Evolutionary conservation across 2,797 vertebrate species (phyloP), one percentile per base, ranked within the genome.

Genomic region (Enteromius afrohamiltoni): DNA sequence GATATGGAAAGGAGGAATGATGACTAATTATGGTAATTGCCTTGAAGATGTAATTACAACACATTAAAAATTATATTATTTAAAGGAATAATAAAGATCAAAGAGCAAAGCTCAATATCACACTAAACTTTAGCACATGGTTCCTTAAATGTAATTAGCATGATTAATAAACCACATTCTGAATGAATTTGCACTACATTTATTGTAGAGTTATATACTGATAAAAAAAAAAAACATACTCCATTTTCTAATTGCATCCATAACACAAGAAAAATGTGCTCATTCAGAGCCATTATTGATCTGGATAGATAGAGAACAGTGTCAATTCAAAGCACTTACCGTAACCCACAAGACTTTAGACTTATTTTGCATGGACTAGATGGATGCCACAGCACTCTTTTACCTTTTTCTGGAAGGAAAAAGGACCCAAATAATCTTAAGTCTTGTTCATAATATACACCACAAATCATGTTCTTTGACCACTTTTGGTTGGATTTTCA

Each of bases 11-110:
- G 4, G 34, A 5, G 34, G 34, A 34, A 6, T 5, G 34, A 40
- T 79, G 53, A 76, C 53, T 76, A 71, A 82, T 76, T 83, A 73
- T 74, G 84, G 78, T 83, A 80, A 87, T 83, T 85, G 69, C 76
- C 45, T 85, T 74, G 53, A 80, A 60, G 64, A 82, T 87, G 53
- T 79, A 85, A 79, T 83, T 83, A 79, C 70, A 83, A 70, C 45
- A 76, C 70, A 87, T 87, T 83, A 53, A 58, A 67, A 79, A 47
- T 45, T 55, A 65, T 76, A 79, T 87, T 70, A 79, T 70, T 83
- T 34, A 40, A 70, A 71, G 76, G 26, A 77, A 75, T 82, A 69
- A n/a, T n/a, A n/a, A n/a, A n/a, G n/a, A n/a, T n/a, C n/a, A n/a
- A n/a, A n/a, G n/a, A n/a, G 3, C 40, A 71, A 49, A 49, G 69